Conservation (phyloP, 1,140 invertebrate species). For the Penaeus japonicus region DNA sequence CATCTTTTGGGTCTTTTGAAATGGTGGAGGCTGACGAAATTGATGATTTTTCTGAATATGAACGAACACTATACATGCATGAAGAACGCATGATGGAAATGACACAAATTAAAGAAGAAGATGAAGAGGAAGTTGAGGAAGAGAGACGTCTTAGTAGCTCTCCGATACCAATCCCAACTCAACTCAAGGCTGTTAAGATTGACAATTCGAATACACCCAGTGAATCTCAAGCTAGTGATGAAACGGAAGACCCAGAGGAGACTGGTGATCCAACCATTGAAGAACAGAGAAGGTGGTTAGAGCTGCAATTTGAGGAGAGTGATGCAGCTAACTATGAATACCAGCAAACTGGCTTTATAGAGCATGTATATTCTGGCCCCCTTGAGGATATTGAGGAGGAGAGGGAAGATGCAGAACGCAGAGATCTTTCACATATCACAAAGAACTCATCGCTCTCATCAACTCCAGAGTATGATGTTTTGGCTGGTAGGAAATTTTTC, state of each 20-base stretch:
- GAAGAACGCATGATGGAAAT: constrained; percentile 57
- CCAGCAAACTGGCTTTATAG: constrained; percentile 63
- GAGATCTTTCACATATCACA: constrained; percentile 79
- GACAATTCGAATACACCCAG: constrained; percentile 9
- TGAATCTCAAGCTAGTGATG: constrained; percentile 11
- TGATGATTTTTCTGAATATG: constrained; percentile 56
- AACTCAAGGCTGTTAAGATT: constrained; percentile 55
- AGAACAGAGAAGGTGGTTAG: constrained; percentile 82
- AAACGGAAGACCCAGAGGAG: background rate
- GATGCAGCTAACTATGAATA: constrained; percentile 45
- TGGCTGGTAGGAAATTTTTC: constrained; percentile 80
- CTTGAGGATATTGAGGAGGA: constrained; percentile 88
- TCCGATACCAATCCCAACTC: constrained; percentile 45
- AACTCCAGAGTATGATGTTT: constrained; percentile 84
- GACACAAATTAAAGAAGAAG: constrained; percentile 58
- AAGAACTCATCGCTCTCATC: constrained; percentile 75
- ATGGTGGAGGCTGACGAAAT: constrained; percentile 56
- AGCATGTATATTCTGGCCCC: constrained; percentile 65
- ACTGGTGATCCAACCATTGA: constrained; percentile 50
- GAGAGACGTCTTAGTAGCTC: constrained; percentile 10
- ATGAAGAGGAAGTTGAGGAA: constrained; percentile 47
- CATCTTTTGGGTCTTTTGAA: constrained; percentile 65
- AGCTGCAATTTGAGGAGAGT: constrained; percentile 79
- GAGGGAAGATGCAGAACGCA: constrained; percentile 72
- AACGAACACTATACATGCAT: constrained; percentile 57